Conservation (phyloP, 1,140 invertebrate genomes). For the Nilaparvata lugens region DNA sequence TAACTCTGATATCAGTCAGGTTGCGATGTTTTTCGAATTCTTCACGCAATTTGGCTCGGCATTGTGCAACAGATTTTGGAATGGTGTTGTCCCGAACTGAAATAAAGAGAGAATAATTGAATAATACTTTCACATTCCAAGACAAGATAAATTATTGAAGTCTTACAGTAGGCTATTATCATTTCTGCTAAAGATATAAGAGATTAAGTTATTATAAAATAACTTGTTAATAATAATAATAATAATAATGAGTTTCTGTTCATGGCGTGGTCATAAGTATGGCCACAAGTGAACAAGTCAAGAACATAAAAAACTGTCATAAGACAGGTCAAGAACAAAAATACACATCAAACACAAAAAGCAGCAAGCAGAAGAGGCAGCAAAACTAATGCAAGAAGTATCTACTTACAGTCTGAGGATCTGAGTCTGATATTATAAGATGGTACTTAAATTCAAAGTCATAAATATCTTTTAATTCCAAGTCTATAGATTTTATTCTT, state of each 20-base stretch:
- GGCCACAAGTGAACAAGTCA: no score
- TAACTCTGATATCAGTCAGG: slow-evolving; percentile 73
- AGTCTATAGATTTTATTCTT: no score
- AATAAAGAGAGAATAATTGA: slow-evolving; percentile 32
- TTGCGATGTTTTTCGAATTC: slow-evolving; percentile 66
- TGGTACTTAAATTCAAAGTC: not conserved
- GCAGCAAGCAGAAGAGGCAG: no score
- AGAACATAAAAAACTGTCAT: no score
- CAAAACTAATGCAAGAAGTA: no score
- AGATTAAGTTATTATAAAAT: not conserved
- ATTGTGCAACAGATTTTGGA: slow-evolving; percentile 55
- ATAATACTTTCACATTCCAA: not conserved
- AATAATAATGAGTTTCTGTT: no score
- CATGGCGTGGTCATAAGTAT: no score
- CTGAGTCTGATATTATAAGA: not conserved
- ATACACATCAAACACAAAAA: no score
- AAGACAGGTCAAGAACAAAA: no score
- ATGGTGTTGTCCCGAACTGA: slow-evolving; percentile 70
- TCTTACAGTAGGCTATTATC: not conserved
- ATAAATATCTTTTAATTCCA: no score
- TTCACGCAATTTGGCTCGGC: slow-evolving; percentile 64
- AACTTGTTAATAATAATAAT: not conserved
- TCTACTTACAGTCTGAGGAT: no score
- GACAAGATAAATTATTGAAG: no score
- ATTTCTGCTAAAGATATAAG: not conserved